Conservation (phyloP, 2,113 vertebrate genomes). For the Ramphastos sulfuratus region DNA sequence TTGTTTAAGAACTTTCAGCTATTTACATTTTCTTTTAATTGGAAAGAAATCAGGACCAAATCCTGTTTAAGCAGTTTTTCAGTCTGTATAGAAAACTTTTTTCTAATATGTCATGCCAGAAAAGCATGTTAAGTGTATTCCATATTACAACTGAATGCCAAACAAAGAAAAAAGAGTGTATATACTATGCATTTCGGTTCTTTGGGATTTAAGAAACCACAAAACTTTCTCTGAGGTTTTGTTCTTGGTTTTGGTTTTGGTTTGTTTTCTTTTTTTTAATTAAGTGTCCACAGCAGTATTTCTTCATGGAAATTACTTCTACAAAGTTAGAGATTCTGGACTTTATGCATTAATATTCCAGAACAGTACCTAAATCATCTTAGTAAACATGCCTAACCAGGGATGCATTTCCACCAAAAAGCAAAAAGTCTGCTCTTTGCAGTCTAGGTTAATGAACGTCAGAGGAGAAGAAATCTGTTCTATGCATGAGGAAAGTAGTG, state of each 20-base stretch:
- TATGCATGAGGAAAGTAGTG: background rate
- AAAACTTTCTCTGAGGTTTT: background rate
- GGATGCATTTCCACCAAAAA: background rate
- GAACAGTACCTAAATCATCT: background rate
- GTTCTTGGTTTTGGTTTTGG: background rate
- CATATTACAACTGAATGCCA: background rate
- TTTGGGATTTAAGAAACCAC: background rate
- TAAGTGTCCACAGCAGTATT: background rate
- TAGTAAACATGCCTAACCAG: background rate
- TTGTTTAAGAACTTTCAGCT: conserved; percentile 8
- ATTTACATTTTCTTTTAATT: conserved; percentile 42
- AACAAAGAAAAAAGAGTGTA: background rate
- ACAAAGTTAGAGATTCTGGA: background rate
- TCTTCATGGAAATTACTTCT: conserved; percentile 1
- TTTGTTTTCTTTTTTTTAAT: background rate
- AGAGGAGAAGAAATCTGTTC: background rate
- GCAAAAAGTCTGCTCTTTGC: background rate
- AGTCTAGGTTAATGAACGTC: background rate
- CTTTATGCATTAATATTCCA: background rate
- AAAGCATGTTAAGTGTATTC: background rate
- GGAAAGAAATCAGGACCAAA: conserved; percentile 38
- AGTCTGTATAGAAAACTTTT: conserved; percentile 5
- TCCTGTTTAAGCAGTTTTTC: conserved; percentile 6
- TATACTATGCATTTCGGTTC: background rate
- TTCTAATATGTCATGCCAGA: background rate